phyloP scores from a whole-genome alignment of 2,113 vertebrate species.

The Coryphaenoides rupestris region DNA sequence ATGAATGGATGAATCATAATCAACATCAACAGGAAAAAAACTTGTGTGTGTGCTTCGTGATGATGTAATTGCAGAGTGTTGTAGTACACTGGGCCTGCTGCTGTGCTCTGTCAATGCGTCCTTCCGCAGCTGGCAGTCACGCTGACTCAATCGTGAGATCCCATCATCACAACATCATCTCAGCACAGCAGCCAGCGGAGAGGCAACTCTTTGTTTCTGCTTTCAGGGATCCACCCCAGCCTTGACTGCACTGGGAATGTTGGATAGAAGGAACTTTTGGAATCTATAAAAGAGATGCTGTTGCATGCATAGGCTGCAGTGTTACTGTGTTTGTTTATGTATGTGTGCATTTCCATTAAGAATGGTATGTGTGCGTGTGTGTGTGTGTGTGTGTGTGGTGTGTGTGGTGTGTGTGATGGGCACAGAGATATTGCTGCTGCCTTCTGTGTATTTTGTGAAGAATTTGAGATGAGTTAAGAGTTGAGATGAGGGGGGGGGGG shows the following conservation, averaged over 20 bases:
- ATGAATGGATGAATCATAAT: too few species aligned
- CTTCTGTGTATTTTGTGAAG: conserved; percentile 20
- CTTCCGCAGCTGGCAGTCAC: conserved; percentile 4
- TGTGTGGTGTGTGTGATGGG: conserved; percentile 8
- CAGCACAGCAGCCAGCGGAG: not conserved
- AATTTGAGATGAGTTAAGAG: not conserved
- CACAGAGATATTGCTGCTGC: conserved; percentile 24
- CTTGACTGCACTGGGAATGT: conserved; percentile 19
- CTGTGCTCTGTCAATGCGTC: too few species aligned
- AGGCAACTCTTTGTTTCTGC: conserved; percentile 21
- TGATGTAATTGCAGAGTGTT: not conserved
- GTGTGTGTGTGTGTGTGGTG: conserved; percentile 3
- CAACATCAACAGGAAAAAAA: too few species aligned
- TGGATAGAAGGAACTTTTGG: conserved; percentile 1
- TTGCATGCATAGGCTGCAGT: not conserved
- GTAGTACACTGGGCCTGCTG: too few species aligned
- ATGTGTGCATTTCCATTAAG: too few species aligned
- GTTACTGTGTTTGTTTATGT: not conserved
- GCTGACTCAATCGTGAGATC: conserved; percentile 10
- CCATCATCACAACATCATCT: not conserved
- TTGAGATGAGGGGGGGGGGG: not conserved
- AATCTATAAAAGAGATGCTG: not conserved
- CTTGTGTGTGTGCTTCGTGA: too few species aligned
- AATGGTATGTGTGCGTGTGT: conserved; percentile 2
- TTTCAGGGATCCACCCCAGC: conserved; percentile 12